Percentiles rank a stretch among this genome's conserved stretches.
phyloP scores from a whole-genome alignment of 2,888 invertebrate species.

The Diploptera punctata region DNA sequence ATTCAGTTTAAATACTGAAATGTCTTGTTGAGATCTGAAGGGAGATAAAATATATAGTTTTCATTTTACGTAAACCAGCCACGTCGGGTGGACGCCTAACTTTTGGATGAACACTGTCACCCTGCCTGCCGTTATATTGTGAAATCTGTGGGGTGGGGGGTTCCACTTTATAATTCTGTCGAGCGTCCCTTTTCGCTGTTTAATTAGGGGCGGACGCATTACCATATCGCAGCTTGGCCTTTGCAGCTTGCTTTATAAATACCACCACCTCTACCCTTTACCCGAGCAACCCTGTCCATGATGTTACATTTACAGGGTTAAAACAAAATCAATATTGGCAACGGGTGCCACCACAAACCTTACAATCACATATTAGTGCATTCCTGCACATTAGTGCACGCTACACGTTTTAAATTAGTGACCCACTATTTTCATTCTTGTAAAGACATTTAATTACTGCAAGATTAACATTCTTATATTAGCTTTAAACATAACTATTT shows the following conservation, averaged over 20 bases:
- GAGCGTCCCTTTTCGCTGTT: slow-evolving; percentile 41
- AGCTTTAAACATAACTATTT: too few relatives aligned
- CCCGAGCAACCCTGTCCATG: slow-evolving; percentile 19
- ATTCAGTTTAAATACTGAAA: too few relatives aligned
- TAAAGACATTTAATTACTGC: too few relatives aligned
- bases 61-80: slow-evolving; percentile 17
- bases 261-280: slow-evolving; percentile 39
- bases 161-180: slow-evolving; percentile 42
- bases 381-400: too few relatives aligned
- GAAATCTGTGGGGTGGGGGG: slow-evolving; percentile 30
- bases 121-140: slow-evolving; percentile 20
- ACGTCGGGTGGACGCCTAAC: slow-evolving; percentile 13
- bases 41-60: slow-evolving; percentile 18
- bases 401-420: too few relatives aligned
- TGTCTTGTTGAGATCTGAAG: background rate
- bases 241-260: slow-evolving; percentile 42
- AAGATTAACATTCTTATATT: too few relatives aligned
- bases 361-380: too few relatives aligned
- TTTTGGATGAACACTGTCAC: slow-evolving; percentile 18
- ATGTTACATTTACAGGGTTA: slow-evolving; percentile 40
- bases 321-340: slow-evolving; percentile 41
- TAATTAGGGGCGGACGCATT: slow-evolving; percentile 43
- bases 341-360: slow-evolving; percentile 1
- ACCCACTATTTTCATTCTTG: too few relatives aligned
- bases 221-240: slow-evolving; percentile 43